Base-by-base conservation (phyloP, 2,113 vertebrate species). In the Meriones unguiculatus region DNA sequence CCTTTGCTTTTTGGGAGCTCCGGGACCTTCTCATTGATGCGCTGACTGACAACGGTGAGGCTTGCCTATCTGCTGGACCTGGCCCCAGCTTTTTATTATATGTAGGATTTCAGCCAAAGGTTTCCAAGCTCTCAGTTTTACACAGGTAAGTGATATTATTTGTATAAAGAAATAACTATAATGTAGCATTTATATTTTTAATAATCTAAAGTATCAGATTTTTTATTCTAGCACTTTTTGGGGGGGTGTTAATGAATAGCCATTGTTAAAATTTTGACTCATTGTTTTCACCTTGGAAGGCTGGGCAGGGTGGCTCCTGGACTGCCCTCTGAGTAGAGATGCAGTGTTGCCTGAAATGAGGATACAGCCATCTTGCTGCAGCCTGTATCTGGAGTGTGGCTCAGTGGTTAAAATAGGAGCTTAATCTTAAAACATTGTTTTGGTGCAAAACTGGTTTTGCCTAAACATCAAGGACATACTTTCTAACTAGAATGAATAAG, bases 121-220 rank as follows among this genome's bases (percentile, higher is more conserved):
- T 75, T 4, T 94, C 95, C 46, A 1, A 87, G n/a, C 88, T 57
- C 96, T 96, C 97, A 59, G 94, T 96, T 93, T 92, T 95, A 76
- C 92, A 84, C 96, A 98, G 99, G 98, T 99, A 22, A 50, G 50
- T 67, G 54, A 7, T 22, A 6, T 46, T 57, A 30, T 77, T n/a
- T 82, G 12, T 70, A 50, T 78, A n/a, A 85, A 72, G 38, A 73
- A 46, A 46, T 38, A 28, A 13, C 2, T 65, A 13, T 1, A 6
- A n/a, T 67, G 2, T 80, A 13, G 11, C 25, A 22, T 77, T 82
- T 14, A 3, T 73, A 18, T 59, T 91, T n/a, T 57, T 82, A 57
- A 76, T 65, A 30, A 1, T 87, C 35, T 70, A 32, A 77, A 35
- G 8, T n/a, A 38, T 24, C 24, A 72, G 35, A 72, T n/a, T 62